phyloP scores from a whole-genome alignment of 1,140 invertebrate species.

The Penaeus japonicus region DNA sequence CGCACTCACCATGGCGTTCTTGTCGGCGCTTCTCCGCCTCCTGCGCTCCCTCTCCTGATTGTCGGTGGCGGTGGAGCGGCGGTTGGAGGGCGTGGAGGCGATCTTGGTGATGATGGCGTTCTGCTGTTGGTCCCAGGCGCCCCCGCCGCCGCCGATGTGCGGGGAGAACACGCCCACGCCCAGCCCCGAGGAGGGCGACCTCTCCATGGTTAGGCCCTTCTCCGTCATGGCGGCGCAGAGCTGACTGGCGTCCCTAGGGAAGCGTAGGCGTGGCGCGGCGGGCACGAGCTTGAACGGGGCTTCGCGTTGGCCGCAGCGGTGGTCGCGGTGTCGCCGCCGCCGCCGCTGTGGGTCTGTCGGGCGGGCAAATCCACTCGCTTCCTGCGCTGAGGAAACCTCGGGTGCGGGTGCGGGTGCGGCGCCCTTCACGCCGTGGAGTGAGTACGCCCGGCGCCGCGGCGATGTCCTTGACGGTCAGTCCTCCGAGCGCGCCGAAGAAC shows the following conservation, averaged over 20 bases:
- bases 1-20: constrained; percentile 26
- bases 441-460: too few species aligned
- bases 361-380: too few species aligned
- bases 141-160: constrained; percentile 33
- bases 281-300: background rate
- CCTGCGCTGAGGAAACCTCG: too few species aligned
- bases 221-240: constrained; percentile 17
- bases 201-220: constrained; percentile 44
- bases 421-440: too few species aligned
- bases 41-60: constrained; percentile 38
- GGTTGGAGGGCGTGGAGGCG: constrained; percentile 8
- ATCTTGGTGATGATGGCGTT: constrained; percentile 48
- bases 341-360: too few species aligned
- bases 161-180: constrained; percentile 45
- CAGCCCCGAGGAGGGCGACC: constrained; percentile 46
- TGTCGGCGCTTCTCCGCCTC: constrained; percentile 15
- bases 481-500: too few species aligned
- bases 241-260: too few species aligned
- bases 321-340: too few species aligned
- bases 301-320: too few species aligned
- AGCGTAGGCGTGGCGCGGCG: background rate
- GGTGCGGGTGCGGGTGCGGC: too few species aligned
- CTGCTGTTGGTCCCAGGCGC: constrained; percentile 29
- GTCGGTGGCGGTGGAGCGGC: constrained; percentile 2
- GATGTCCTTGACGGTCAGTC: too few species aligned